Evolutionary conservation across 2,888 invertebrate genomes (phyloP), one percentile per base, ranked within the genome.

Genomic region (Acanthoscelides obtectus): DNA sequence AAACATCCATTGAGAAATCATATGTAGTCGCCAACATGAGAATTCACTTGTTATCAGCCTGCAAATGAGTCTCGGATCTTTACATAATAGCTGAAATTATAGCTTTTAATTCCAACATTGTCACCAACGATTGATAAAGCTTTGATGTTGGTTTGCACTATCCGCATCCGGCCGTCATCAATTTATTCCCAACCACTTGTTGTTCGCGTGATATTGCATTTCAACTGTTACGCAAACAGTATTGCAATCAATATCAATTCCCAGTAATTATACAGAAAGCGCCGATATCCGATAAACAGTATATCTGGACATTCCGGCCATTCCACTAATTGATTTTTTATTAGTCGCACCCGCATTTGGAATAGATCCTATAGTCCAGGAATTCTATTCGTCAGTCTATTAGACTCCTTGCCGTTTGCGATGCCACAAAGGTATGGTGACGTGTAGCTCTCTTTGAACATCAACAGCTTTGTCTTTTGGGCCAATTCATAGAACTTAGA

Each of bases 301-400:
- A 77, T 45, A 45, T 45, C 45, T 45, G 45, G 45, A 45, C 45
- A 12, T 45, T 71, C 71, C 69, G 69, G 67, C 45, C 71, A 66
- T 71, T 71, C 69, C 22, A 22, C 71, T 71, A 71, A 71, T 71
- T 71, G 71, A 71, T 71, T 71, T 71, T 71, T 71, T 71, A 71
- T 71, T 71, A 71, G 27, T 66, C 20, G 69, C 71, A 68, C 71
- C 66, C 69, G 45, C 45, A 45, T 45, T 45, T 1, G 45, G 8
- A 25, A 25, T 6, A 45, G 45, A 71, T 71, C 22, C 22, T 64
- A 22, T 64, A 67, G 25, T 67, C 25, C 22, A 67, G 45, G 45
- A 45, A 45, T 45, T 1, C n/a, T n/a, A n/a, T n/a, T n/a, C n/a
- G n/a, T n/a, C n/a, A n/a, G n/a, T n/a, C n/a, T n/a, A n/a, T n/a